A percentile compares a stretch with the other conserved stretches of the same genome.
phyloP scores from a whole-genome alignment of 2,797 vertebrate species.

The Cyprinodon diabolis region DNA sequence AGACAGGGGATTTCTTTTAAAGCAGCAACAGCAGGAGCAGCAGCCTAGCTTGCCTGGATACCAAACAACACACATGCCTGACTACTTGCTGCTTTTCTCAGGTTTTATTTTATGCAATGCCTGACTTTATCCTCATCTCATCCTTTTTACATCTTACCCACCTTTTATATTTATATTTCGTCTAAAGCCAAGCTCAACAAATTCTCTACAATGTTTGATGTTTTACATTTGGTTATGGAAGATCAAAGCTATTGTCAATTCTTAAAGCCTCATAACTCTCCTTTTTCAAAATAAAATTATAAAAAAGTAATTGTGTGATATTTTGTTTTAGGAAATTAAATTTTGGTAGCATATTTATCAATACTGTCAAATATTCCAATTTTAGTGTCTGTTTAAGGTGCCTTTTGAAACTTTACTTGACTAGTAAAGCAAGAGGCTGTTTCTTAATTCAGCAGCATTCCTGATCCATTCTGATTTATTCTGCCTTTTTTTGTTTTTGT shows the following conservation, averaged over 20 bases:
- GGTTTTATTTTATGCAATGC: constrained; percentile 35
- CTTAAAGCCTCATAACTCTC: constrained; percentile 1
- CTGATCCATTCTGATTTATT: constrained; percentile 37
- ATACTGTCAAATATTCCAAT: neutral
- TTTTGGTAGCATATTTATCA: neutral
- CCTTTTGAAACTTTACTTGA: neutral
- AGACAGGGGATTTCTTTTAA: constrained; percentile 56
- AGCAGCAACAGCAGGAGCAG: constrained; percentile 52
- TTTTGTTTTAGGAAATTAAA: constrained; percentile 4
- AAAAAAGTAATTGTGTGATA: constrained; percentile 11
- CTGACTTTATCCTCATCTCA: constrained; percentile 37
- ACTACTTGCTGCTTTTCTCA: constrained; percentile 45
- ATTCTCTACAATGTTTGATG: constrained; percentile 12
- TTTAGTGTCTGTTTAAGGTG: neutral
- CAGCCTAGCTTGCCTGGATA: constrained; percentile 49
- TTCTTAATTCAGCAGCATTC: neutral
- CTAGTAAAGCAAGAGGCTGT: neutral
- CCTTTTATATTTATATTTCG: constrained; percentile 23
- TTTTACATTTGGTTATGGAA: constrained; percentile 34
- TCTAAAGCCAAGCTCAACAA: constrained; percentile 15
- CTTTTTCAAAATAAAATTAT: constrained; percentile 11
- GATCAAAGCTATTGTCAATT: constrained; percentile 24
- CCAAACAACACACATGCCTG: constrained; percentile 61
- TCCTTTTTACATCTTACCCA: constrained; percentile 29
- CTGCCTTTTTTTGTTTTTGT: constrained; percentile 28